Conservation (phyloP, 2,888 invertebrate species). For the Amiota mariae region DNA sequence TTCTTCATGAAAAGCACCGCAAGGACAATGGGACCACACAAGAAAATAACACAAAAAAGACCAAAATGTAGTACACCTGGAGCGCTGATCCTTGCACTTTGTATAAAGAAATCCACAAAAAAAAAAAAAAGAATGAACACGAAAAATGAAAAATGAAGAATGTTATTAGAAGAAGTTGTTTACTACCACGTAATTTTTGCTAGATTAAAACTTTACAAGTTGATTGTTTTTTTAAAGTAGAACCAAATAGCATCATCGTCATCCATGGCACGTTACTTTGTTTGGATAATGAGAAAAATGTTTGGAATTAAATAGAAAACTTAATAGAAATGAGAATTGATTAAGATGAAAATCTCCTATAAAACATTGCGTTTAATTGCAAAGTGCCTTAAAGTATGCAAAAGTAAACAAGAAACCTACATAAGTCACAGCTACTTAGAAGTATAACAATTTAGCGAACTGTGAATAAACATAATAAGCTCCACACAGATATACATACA, state of each 20-base stretch:
- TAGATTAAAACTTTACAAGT: slow-evolving; percentile 49
- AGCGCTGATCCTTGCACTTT: slow-evolving; percentile 11
- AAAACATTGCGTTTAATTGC: slow-evolving; percentile 6
- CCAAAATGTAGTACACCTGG: slow-evolving; percentile 12
- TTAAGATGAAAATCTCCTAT: not conserved
- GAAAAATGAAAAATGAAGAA: slow-evolving; percentile 4
- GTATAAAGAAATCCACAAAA: not conserved
- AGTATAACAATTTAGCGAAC: not conserved
- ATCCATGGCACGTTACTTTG: too few relatives aligned
- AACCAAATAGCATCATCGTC: slow-evolving; percentile 41
- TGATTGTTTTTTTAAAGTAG: slow-evolving; percentile 61
- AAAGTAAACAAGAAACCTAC: slow-evolving; percentile 1
- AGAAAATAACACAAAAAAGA: not conserved
- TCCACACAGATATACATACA: not conserved
- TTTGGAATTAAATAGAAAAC: too few relatives aligned
- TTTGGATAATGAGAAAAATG: too few relatives aligned
- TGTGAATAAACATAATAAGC: not conserved
- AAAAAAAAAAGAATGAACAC: not conserved
- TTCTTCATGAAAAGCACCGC: not conserved
- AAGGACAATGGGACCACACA: not conserved
- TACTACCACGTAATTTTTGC: slow-evolving; percentile 35
- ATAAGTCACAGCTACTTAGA: not conserved
- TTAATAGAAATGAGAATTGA: too few relatives aligned
- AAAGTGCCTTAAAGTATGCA: not conserved
- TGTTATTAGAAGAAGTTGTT: slow-evolving; percentile 30